A percentile compares a stretch with the other conserved stretches of the same genome.
These are phyloP conservation scores for Cosmia pyralina DNA, from an alignment of 2,888 invertebrate species.

Conservation along the genomic window DNA sequence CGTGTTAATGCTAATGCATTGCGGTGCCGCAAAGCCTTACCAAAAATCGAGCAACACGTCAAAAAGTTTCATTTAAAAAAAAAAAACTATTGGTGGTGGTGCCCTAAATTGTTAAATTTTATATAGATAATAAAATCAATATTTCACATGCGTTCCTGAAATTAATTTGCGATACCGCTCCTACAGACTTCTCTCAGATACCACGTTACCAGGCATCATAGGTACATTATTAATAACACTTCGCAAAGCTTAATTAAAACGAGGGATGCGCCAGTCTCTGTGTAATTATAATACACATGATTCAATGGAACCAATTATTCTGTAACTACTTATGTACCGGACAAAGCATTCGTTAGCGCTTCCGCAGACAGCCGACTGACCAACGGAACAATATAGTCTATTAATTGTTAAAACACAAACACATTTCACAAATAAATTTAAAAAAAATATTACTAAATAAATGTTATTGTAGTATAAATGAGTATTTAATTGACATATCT, in stretches of 20 bases:
- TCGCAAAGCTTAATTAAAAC: conserved; percentile 17
- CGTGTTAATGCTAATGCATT: no score
- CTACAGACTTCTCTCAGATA: neutral
- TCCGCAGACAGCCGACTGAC: neutral
- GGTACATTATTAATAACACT: neutral
- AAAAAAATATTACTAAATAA: no score
- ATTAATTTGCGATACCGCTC: neutral
- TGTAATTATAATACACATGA: neutral
- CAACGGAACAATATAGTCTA: neutral
- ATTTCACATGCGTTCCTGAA: neutral
- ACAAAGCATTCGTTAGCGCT: neutral
- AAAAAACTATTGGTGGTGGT: no score
- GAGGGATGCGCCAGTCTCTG: conserved; percentile 3
- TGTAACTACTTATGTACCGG: neutral
- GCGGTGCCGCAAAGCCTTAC: no score
- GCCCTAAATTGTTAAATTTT: no score
- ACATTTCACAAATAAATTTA: no score
- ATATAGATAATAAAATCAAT: no score
- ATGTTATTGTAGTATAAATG: no score
- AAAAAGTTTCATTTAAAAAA: no score
- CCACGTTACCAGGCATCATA: no score
- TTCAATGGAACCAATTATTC: neutral
- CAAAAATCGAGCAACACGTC: no score
- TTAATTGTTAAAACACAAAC: neutral
- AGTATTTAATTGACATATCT: no score